phyloP scores from a whole-genome alignment of 2,888 invertebrate species.

The Seira sanloemensis region DNA sequence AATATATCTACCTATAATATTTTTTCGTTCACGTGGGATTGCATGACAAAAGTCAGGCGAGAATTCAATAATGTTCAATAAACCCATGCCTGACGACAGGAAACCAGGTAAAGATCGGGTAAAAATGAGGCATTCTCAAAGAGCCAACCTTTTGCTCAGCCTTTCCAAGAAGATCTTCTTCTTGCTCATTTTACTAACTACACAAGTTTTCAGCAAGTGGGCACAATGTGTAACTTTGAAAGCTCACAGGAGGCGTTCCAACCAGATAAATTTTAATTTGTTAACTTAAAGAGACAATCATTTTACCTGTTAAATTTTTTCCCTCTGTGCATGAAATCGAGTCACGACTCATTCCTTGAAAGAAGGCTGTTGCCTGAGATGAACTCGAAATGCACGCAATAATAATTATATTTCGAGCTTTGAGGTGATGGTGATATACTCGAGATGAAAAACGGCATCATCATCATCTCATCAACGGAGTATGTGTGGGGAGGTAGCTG shows the following conservation, averaged over 20 bases:
- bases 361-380: conserved; percentile 52
- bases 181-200: conserved; percentile 27
- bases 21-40: too few relatives aligned
- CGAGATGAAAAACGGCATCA: conserved; percentile 22
- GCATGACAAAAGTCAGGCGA: too few relatives aligned
- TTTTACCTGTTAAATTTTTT: conserved; percentile 70
- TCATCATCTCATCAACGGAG: neutral
- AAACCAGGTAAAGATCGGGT: neutral
- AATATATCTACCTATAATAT: too few relatives aligned
- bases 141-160: neutral
- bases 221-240: conserved; percentile 32
- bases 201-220: conserved; percentile 60
- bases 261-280: conserved; percentile 74
- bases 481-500: neutral
- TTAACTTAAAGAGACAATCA: conserved; percentile 74
- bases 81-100: neutral
- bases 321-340: conserved; percentile 67
- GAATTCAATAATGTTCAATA: too few relatives aligned
- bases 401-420: conserved; percentile 48
- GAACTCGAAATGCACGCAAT: conserved; percentile 62
- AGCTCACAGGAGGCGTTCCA: conserved; percentile 71
- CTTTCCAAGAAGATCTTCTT: conserved; percentile 43
- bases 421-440: conserved; percentile 23
- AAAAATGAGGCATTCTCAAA: neutral
- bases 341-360: conserved; percentile 71